Conservation (phyloP, 2,113 vertebrate genomes). For the Phalacrocorax carbo region DNA sequence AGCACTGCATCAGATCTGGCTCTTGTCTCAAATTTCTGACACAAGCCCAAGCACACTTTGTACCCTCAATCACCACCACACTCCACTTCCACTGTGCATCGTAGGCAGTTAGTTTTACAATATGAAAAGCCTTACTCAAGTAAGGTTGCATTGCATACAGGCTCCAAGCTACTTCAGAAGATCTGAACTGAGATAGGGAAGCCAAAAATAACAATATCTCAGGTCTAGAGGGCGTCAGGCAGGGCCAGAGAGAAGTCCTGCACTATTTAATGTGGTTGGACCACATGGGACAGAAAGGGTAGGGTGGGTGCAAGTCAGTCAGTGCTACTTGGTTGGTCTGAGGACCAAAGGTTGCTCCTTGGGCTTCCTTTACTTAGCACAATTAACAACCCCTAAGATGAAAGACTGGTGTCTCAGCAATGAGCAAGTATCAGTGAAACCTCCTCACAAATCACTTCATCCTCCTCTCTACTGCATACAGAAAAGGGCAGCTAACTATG, state of each 20-base stretch:
- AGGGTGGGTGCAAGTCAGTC: background rate
- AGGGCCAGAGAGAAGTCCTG: background rate
- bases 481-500: background rate
- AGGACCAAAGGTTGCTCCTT: background rate
- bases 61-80: background rate
- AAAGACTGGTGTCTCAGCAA: background rate
- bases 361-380: background rate
- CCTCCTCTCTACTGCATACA: accelerated
- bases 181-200: background rate
- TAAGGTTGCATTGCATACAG: background rate
- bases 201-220: background rate
- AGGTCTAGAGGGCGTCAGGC: background rate
- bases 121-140: background rate
- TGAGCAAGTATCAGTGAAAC: background rate
- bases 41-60: background rate
- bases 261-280: background rate
- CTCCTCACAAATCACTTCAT: background rate
- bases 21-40: background rate
- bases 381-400: background rate
- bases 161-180: background rate
- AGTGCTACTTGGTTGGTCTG: background rate
- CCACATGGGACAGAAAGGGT: background rate
- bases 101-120: background rate
- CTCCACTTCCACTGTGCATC: accelerated
- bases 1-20: background rate